Conservation (phyloP, 2,113 vertebrate species). For the Triplophysa dalaica region DNA sequence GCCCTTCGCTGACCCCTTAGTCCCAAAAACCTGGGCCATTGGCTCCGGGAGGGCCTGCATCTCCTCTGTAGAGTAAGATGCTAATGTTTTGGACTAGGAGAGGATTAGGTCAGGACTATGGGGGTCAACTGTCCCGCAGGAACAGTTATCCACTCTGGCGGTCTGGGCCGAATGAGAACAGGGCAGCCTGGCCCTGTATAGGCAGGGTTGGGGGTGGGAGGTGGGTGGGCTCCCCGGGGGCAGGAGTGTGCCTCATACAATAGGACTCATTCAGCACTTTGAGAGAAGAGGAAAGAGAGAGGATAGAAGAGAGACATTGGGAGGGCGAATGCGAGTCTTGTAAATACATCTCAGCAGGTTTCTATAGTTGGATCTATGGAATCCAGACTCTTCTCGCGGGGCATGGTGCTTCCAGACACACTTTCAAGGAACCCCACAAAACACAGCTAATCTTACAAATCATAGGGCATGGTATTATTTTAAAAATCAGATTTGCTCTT, state of each 20-base stretch:
- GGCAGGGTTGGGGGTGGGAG: slow-evolving; percentile 3
- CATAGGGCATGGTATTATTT: not conserved
- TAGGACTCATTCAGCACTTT: slow-evolving; percentile 78
- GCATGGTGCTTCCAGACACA: slow-evolving; percentile 58
- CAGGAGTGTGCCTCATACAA: slow-evolving; percentile 83
- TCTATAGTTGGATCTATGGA: slow-evolving; percentile 73
- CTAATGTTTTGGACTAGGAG: slow-evolving; percentile 58
- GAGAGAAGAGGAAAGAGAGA: slow-evolving; percentile 57
- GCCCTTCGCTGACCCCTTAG: slow-evolving; percentile 67
- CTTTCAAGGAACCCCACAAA: slow-evolving; percentile 60
- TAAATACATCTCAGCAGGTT: slow-evolving; percentile 66
- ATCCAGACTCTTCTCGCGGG: slow-evolving; percentile 51
- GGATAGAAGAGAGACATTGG: slow-evolving; percentile 53
- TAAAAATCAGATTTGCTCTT: not conserved
- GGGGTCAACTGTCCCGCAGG: slow-evolving; percentile 68
- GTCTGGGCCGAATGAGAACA: slow-evolving; percentile 27
- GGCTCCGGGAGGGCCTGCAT: slow-evolving; percentile 77
- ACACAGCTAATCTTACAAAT: slow-evolving; percentile 49
- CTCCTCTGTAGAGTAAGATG: slow-evolving; percentile 64
- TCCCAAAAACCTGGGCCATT: slow-evolving; percentile 29
- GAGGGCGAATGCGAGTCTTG: slow-evolving; percentile 60
- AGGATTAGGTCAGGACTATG: not conserved
- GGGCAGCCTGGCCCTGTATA: slow-evolving; percentile 9
- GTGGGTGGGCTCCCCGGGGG: slow-evolving; percentile 57
- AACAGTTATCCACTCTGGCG: slow-evolving; percentile 49